These are phyloP conservation scores for Mastigias papua DNA, from an alignment of 30 jellyfish, hydroid and myxozoan genomes.

Conservation along the genomic window DNA sequence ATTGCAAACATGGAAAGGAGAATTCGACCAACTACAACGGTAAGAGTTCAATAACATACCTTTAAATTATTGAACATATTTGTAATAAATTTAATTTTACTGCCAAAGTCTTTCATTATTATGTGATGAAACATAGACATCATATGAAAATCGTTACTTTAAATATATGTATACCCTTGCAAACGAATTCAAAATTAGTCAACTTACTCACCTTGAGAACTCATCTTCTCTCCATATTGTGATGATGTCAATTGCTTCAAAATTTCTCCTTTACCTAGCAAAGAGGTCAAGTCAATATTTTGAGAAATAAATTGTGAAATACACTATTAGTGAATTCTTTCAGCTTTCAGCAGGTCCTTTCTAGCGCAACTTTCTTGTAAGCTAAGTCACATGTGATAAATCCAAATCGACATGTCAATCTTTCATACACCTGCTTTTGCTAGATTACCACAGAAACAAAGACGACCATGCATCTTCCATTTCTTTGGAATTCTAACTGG, in stretches of 20 bases:
- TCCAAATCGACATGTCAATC: background rate
- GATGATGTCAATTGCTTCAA: background rate
- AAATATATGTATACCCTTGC: too few relatives aligned
- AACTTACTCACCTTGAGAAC: background rate
- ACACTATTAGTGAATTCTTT: too few relatives aligned
- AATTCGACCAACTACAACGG: too few relatives aligned
- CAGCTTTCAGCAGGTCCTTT: slow-evolving; percentile 1
- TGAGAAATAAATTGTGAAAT: background rate
- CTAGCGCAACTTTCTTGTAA: background rate
- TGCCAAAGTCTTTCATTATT: too few relatives aligned
- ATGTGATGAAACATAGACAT: too few relatives aligned
- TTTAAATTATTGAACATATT: too few relatives aligned
- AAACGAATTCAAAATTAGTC: background rate
- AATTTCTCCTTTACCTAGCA: background rate
- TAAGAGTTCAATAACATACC: too few relatives aligned
- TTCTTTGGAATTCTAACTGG: too few relatives aligned
- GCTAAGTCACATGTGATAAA: background rate
- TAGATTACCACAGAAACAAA: background rate
- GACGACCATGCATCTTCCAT: too few relatives aligned
- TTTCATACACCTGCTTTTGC: background rate
- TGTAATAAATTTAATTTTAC: too few relatives aligned
- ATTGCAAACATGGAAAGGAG: too few relatives aligned
- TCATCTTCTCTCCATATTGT: background rate
- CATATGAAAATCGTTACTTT: too few relatives aligned
- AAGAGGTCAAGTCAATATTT: background rate